Percentiles rank a stretch among this genome's conserved stretches.
These are phyloP conservation scores for Gadopsis bispinosus DNA, from an alignment of 2,797 vertebrate species.

Conservation along the genomic window DNA sequence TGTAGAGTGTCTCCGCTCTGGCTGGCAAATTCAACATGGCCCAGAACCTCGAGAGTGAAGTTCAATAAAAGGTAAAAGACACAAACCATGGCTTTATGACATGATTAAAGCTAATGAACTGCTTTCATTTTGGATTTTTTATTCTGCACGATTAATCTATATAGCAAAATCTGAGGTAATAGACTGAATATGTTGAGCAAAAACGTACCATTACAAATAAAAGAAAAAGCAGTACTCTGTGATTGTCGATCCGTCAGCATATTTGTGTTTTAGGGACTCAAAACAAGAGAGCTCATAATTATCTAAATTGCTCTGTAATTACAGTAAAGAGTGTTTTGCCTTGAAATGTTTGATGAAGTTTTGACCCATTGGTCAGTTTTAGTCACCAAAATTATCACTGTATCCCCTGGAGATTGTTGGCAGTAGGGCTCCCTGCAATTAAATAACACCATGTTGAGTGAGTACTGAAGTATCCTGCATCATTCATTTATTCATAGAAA, in stretches of 20 bases:
- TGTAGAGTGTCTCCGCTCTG: conserved; percentile 29
- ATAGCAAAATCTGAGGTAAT: not conserved
- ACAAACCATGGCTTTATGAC: conserved; percentile 1
- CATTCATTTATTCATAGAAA: conserved; percentile 12
- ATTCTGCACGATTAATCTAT: not conserved
- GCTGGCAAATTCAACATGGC: conserved; percentile 65
- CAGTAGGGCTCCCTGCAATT: conserved; percentile 18
- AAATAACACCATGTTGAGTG: conserved; percentile 15
- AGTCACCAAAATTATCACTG: conserved; percentile 25
- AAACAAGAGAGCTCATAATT: conserved; percentile 42
- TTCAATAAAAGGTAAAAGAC: conserved; percentile 73
- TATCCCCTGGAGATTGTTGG: conserved; percentile 13
- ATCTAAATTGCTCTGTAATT: conserved; percentile 59
- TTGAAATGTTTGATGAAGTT: conserved; percentile 3
- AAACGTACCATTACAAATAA: not conserved
- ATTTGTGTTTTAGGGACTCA: conserved; percentile 23
- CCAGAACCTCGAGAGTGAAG: conserved; percentile 46
- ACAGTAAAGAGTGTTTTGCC: conserved; percentile 45
- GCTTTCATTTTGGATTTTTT: conserved; percentile 6
- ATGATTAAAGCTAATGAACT: conserved; percentile 19
- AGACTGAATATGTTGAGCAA: not conserved
- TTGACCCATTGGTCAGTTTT: conserved; percentile 42
- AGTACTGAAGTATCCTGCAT: conserved; percentile 10
- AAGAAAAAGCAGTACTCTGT: not conserved
- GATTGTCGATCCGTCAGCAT: conserved; percentile 10